Percentiles rank a stretch among this genome's conserved stretches.
Evolutionary conservation across 2,113 vertebrate species (phyloP).

Genomic region (Pituophis catenifer): DNA sequence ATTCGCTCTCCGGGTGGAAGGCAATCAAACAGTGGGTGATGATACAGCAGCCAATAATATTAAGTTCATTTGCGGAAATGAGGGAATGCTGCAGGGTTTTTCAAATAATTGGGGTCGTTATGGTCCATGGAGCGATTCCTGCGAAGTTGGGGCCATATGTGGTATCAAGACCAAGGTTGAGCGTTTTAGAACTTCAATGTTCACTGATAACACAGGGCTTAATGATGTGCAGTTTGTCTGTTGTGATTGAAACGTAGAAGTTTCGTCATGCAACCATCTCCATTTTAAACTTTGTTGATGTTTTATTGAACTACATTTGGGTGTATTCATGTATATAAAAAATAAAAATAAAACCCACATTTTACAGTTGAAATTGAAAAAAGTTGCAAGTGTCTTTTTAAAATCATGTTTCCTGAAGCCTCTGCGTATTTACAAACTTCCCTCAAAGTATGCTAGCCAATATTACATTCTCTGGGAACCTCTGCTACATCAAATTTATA

Average conservation of each 20-base stretch:
- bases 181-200: too few species aligned
- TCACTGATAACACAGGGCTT: slow-evolving; percentile 24
- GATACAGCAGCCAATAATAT: slow-evolving; percentile 61
- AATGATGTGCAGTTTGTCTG: slow-evolving; percentile 60
- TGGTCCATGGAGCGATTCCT: slow-evolving; percentile 45
- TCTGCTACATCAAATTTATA: too few species aligned
- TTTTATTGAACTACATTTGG: background rate
- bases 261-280: background rate
- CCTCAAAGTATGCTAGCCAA: background rate
- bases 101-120: slow-evolving; percentile 51
- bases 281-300: background rate
- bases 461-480: too few species aligned
- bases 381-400: background rate
- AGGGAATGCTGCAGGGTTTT: slow-evolving; percentile 43
- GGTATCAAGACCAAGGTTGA: slow-evolving; percentile 56
- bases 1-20: slow-evolving; percentile 59
- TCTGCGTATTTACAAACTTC: background rate
- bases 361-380: background rate
- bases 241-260: slow-evolving; percentile 21
- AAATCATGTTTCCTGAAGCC: background rate
- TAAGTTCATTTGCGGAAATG: slow-evolving; percentile 52
- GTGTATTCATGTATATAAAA: background rate
- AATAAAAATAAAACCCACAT: background rate
- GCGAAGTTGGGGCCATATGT: slow-evolving; percentile 32
- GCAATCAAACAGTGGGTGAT: slow-evolving; percentile 40